Conservation (phyloP, 1,140 invertebrate species). For the Diplogasteroides magnus region DNA sequence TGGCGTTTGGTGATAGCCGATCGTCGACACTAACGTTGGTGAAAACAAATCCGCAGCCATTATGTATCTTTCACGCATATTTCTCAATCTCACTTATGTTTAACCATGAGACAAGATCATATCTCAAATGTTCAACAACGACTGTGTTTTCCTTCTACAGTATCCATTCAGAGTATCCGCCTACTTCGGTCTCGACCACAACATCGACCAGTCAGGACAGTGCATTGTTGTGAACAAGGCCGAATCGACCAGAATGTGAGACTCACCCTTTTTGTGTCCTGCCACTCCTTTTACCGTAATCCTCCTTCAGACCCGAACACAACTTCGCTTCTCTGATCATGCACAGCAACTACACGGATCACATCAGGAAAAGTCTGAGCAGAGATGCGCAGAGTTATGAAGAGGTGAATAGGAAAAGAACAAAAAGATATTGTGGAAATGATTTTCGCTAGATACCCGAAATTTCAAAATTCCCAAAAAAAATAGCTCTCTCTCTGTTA, state of each 20-base stretch:
- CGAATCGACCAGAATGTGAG: slow-evolving; percentile 68
- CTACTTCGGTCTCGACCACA: slow-evolving; percentile 87
- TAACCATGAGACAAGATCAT: too few species aligned
- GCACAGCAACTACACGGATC: neutral
- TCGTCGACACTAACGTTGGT: too few species aligned
- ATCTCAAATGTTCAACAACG: too few species aligned
- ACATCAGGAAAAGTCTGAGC: neutral
- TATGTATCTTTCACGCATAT: too few species aligned
- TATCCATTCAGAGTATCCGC: slow-evolving; percentile 72
- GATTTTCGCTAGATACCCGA: too few species aligned
- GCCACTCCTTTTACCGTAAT: neutral
- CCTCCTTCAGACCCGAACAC: neutral
- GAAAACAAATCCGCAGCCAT: too few species aligned
- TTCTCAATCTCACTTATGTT: too few species aligned
- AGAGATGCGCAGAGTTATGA: neutral
- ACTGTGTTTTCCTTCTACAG: too few species aligned
- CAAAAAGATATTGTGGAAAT: too few species aligned
- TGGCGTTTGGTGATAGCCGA: too few species aligned
- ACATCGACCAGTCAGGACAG: slow-evolving; percentile 77
- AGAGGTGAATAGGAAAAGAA: neutral
- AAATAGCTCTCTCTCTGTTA: too few species aligned
- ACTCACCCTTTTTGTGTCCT: neutral
- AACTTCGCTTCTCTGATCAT: neutral
- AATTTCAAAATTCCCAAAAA: too few species aligned
- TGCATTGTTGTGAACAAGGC: slow-evolving; percentile 77